A percentile compares a stretch with the other conserved stretches of the same genome.
These are phyloP conservation scores for Furnarius figulus DNA, from an alignment of 2,113 vertebrate species.

Conservation along the genomic window DNA sequence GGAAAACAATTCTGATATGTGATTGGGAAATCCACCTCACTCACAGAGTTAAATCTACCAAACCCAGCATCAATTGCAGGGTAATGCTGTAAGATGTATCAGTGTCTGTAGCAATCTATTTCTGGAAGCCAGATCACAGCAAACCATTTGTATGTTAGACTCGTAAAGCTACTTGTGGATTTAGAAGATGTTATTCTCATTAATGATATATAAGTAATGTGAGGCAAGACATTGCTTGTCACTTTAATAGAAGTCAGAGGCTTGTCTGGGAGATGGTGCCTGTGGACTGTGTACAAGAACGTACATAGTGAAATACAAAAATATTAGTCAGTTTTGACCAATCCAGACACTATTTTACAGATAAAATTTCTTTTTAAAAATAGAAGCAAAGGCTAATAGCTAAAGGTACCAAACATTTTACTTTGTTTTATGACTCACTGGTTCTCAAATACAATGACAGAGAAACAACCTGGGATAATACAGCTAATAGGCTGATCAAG, in stretches of 20 bases:
- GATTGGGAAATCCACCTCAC: background rate
- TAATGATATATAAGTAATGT: conserved; percentile 43
- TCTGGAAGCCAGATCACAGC: conserved; percentile 69
- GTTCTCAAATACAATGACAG: background rate
- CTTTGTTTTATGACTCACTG: background rate
- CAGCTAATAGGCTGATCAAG: background rate
- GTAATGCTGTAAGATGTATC: conserved; percentile 64
- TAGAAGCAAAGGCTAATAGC: background rate
- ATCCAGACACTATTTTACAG: background rate
- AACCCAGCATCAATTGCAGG: conserved; percentile 37
- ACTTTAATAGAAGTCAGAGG: conserved; percentile 25
- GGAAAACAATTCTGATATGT: background rate
- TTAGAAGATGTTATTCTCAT: conserved; percentile 55
- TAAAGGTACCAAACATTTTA: background rate
- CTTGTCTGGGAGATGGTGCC: background rate
- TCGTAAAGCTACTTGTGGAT: conserved; percentile 46
- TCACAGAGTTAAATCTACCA: conserved; percentile 54
- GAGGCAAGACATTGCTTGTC: conserved; percentile 44
- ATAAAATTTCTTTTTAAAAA: background rate
- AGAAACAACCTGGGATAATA: background rate
- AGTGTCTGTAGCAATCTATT: conserved; percentile 58
- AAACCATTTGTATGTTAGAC: conserved; percentile 67
- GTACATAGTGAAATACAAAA: conserved; percentile 14
- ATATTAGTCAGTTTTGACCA: background rate
- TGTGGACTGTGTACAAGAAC: background rate